These are phyloP conservation scores for Chaetorhynchus papuensis DNA, from an alignment of 2,113 vertebrate genomes.

Conservation along the genomic window DNA sequence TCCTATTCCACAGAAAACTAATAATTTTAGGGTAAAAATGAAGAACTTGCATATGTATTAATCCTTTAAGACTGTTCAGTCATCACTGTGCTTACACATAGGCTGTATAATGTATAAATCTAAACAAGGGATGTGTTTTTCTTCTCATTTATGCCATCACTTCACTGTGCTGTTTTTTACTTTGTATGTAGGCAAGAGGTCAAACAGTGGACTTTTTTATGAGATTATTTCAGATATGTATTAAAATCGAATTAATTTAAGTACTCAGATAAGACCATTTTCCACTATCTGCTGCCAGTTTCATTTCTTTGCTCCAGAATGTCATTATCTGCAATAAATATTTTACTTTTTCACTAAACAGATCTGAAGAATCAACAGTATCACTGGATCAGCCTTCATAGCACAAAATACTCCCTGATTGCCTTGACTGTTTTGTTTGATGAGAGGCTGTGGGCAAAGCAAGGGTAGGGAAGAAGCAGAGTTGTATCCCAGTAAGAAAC, in stretches of 20 bases:
- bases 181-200: background rate
- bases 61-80: slow-evolving; percentile 33
- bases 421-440: rapidly evolving
- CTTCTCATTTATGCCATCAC: background rate
- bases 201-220: background rate
- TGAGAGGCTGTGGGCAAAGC: background rate
- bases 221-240: background rate
- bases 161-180: background rate
- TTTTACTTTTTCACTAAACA: background rate
- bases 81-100: background rate
- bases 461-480: background rate
- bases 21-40: slow-evolving; percentile 40
- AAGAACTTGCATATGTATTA: slow-evolving; percentile 7
- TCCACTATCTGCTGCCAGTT: slow-evolving; percentile 26
- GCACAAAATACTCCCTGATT: background rate
- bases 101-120: background rate
- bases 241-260: slow-evolving; percentile 49
- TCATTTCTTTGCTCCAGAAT: slow-evolving; percentile 32
- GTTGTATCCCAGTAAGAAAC: background rate
- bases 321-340: background rate
- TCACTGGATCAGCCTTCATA: background rate
- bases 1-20: slow-evolving; percentile 31
- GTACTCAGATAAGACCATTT: slow-evolving; percentile 5
- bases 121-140: background rate
- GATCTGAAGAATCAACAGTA: background rate